phyloP scores from a whole-genome alignment of 2,113 vertebrate genomes.

The Tenrec ecaudatus region DNA sequence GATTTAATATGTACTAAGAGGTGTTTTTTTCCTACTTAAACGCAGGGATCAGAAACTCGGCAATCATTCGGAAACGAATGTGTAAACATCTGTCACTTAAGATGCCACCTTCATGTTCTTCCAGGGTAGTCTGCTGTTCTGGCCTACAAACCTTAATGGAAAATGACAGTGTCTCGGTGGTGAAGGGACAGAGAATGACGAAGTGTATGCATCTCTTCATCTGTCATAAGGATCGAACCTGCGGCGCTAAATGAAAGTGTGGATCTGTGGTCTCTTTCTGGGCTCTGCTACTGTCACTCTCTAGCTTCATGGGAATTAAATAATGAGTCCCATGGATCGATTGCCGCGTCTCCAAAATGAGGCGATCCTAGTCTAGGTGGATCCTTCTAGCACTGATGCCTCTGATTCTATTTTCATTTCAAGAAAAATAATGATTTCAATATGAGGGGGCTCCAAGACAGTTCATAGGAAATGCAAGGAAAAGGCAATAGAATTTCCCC shows the following conservation, averaged over 20 bases:
- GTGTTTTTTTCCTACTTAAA: not conserved
- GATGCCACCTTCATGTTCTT: slow-evolving; percentile 17
- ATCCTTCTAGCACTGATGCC: not conserved
- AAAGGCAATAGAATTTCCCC: not conserved
- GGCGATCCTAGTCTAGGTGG: not conserved
- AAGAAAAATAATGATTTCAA: slow-evolving; percentile 42
- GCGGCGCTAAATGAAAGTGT: not conserved
- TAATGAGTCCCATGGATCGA: not conserved
- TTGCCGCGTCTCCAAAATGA: slow-evolving; percentile 14
- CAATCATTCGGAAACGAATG: slow-evolving; percentile 53
- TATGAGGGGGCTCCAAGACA: too few species aligned
- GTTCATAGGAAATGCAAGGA: too few species aligned
- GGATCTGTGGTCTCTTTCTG: slow-evolving; percentile 29
- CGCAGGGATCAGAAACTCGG: slow-evolving; percentile 39
- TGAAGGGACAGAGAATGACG: slow-evolving; percentile 25
- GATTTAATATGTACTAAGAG: slow-evolving; percentile 43
- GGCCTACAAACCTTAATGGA: slow-evolving; percentile 26
- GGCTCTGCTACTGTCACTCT: not conserved
- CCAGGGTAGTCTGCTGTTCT: slow-evolving; percentile 39
- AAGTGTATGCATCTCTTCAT: slow-evolving; percentile 22
- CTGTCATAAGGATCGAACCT: not conserved
- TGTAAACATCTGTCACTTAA: not conserved
- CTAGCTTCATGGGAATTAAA: slow-evolving; percentile 2
- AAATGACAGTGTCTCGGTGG: slow-evolving; percentile 51
- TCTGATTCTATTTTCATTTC: slow-evolving; percentile 32